Evolutionary conservation across 2,113 vertebrate genomes (phyloP), one percentile per base, ranked within the genome.

Genomic region (Hirundichthys speculiger): DNA sequence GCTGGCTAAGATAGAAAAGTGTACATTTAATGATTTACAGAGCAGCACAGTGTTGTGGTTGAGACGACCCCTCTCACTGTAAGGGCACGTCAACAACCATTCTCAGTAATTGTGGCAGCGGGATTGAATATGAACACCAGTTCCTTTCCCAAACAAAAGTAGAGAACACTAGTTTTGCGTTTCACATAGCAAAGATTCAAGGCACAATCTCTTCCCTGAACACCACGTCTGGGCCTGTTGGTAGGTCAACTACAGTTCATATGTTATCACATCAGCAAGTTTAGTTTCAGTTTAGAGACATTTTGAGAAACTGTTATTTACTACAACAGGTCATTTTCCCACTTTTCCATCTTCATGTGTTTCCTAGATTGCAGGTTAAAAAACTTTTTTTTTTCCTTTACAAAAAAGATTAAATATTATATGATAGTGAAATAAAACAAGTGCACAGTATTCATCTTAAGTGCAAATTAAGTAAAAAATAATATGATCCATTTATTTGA

Each of bases 251-350:
- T 64, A 9, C 50, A 27, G 45, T 30, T 59, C 30, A 34, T 12
- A 46, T 62, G 51, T 21, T 67, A 73, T 83, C 77, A 83, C 62
- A 66, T 64, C 68, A 67, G 70, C 64, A 84, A 69, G 38, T 19
- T 14, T 4, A 60, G 55, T 50, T 24, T 56, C 14, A 40, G 18
- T 38, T 69, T 22, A 58, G 55, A 5, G n/a, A n/a, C n/a, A n/a
- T n/a, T n/a, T n/a, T n/a, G n/a, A 43, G 34, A 20, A 43, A 46
- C n/a, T 15, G 2, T 38, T 18, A 15, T 49, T 53, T 20, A 15
- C 49, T 8, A 42, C 2, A 47, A 11, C 8, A n/a, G 12, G 21
- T 41, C 0, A 24, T 7, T 2, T 2, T 13, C 71, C 46, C n/a
- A n/a, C n/a, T n/a, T n/a, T n/a, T n/a, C n/a, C 38, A 63, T n/a